phyloP scores from a whole-genome alignment of 2,797 vertebrate species.

The Melanogrammus aeglefinus region DNA sequence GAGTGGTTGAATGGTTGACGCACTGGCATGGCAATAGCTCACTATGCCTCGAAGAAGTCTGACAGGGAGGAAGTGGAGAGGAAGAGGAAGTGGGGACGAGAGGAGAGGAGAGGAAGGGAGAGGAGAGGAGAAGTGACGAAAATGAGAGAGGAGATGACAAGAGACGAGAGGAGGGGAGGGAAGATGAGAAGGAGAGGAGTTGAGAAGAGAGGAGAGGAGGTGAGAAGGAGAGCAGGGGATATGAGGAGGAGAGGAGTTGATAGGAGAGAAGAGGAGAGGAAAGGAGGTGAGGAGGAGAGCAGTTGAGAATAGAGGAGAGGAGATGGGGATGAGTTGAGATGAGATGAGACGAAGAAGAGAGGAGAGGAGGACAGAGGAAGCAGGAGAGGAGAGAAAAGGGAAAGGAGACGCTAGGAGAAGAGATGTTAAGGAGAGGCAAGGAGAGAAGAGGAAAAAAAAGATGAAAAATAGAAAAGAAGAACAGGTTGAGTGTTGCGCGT shows the following conservation, averaged over 20 bases:
- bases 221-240: neutral
- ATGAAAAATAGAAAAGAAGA: neutral
- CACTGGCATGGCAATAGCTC: slow-evolving; percentile 26
- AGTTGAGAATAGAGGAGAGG: too few species aligned
- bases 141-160: neutral
- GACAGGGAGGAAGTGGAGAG: neutral
- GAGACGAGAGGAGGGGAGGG: neutral
- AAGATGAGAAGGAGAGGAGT: neutral
- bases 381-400: neutral
- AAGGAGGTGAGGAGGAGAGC: too few species aligned
- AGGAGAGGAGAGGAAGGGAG: neutral
- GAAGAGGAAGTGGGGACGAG: neutral
- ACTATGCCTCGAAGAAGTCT: neutral
- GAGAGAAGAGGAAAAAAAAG: too few species aligned
- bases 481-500: neutral
- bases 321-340: too few species aligned
- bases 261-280: neutral
- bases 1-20: slow-evolving; percentile 46
- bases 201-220: neutral
- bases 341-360: too few species aligned
- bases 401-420: neutral
- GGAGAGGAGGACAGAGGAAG: neutral
- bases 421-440: neutral
- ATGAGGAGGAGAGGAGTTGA: neutral
- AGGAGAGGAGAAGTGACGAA: neutral